Conservation (phyloP, 2,113 vertebrate species). For the Pelodiscus sinensis region DNA sequence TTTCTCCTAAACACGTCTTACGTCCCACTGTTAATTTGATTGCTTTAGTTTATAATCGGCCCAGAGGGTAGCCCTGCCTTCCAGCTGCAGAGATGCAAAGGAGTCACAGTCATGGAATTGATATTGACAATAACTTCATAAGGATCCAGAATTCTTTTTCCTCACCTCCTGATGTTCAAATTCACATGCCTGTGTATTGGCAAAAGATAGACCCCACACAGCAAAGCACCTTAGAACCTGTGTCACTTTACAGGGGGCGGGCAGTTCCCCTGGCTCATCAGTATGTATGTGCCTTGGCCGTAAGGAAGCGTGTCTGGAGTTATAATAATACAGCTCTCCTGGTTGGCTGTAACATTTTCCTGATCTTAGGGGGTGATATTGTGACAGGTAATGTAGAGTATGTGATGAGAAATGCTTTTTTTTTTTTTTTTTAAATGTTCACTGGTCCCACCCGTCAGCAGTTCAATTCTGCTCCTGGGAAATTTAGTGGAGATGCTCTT, state of each 20-base stretch:
- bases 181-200: background rate
- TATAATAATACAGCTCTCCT: background rate
- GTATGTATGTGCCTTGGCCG: too few species aligned
- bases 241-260: background rate
- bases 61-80: slow-evolving; percentile 29
- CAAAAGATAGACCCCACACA: background rate
- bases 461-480: background rate
- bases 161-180: background rate
- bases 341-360: background rate
- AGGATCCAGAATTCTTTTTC: slow-evolving; percentile 58
- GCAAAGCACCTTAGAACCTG: too few species aligned
- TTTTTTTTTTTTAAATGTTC: background rate
- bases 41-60: slow-evolving; percentile 66
- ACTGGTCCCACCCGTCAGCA: background rate
- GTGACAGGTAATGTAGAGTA: background rate
- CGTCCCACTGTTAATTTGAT: slow-evolving; percentile 66
- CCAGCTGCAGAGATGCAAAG: background rate
- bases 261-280: background rate
- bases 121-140: slow-evolving; percentile 21
- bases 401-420: background rate
- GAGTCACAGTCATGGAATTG: background rate
- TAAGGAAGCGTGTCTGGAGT: background rate
- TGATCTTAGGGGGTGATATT: background rate
- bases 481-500: background rate
- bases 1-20: background rate